A percentile compares a stretch with the other conserved stretches of the same genome.
These are phyloP conservation scores for Smittia sp. DNA, from an alignment of 2,888 invertebrate genomes.

Conservation along the genomic window DNA sequence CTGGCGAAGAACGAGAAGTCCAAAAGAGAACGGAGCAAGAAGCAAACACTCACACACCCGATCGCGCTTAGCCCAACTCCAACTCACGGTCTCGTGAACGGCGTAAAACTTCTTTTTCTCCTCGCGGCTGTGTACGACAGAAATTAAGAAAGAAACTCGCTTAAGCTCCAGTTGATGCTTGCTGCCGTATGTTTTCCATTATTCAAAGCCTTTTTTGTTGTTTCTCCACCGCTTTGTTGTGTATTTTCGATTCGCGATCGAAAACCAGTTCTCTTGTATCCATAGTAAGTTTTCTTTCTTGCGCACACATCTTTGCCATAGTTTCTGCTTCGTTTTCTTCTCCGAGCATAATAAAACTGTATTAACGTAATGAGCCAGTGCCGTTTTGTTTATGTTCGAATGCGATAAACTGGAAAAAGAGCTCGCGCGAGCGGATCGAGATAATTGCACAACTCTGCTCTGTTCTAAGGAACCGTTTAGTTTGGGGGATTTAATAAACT, in stretches of 20 bases:
- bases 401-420: slow-evolving; percentile 14
- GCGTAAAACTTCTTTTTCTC: background rate
- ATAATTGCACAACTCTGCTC: slow-evolving; percentile 2
- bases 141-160: slow-evolving; percentile 11
- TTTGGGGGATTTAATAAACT: background rate
- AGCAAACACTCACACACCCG: slow-evolving; percentile 19
- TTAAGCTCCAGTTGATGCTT: slow-evolving; percentile 38
- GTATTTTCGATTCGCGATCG: slow-evolving; percentile 30
- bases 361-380: slow-evolving; percentile 34
- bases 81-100: background rate
- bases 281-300: slow-evolving; percentile 29
- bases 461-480: slow-evolving; percentile 17
- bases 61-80: background rate
- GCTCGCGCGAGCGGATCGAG: background rate
- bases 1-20: background rate
- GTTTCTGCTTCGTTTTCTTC: slow-evolving; percentile 6
- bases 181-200: slow-evolving; percentile 40
- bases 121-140: slow-evolving; percentile 22
- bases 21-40: slow-evolving; percentile 34
- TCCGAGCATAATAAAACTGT: slow-evolving; percentile 35
- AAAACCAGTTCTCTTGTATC: slow-evolving; percentile 26
- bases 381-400: slow-evolving; percentile 38
- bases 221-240: slow-evolving; percentile 19
- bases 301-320: background rate
- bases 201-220: slow-evolving; percentile 6